Percentiles rank a stretch among this genome's conserved stretches.
Evolutionary conservation across 2,113 vertebrate genomes (phyloP).

Genomic region (Malaclemys terrapin): DNA sequence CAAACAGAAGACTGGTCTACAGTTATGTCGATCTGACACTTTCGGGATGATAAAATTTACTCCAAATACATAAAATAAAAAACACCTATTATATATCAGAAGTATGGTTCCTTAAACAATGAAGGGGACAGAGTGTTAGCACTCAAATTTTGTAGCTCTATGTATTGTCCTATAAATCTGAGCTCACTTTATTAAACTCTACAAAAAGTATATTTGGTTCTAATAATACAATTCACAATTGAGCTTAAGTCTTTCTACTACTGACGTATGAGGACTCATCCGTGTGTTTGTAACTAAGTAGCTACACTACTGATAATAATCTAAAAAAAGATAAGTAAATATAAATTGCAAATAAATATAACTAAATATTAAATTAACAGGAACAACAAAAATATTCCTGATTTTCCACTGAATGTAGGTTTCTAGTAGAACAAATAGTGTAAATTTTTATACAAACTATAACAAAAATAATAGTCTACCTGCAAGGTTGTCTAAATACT

Average conservation of each 20-base stretch:
- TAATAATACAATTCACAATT: neutral
- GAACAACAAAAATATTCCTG: neutral
- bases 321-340: neutral
- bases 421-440: neutral
- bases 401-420: neutral
- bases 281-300: neutral
- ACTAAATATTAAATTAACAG: neutral
- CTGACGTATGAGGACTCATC: neutral
- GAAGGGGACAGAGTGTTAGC: neutral
- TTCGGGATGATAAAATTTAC: neutral
- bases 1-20: neutral
- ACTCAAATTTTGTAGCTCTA: neutral
- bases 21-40: slow-evolving; percentile 12
- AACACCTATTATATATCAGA: neutral
- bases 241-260: neutral
- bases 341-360: neutral
- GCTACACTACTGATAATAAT: neutral
- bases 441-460: neutral
- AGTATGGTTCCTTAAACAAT: neutral
- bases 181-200: neutral
- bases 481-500: neutral
- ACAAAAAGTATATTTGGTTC: neutral
- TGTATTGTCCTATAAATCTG: neutral
- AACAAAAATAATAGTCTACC: neutral
- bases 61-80: neutral